phyloP scores from a whole-genome alignment of 1,140 invertebrate genomes.

The Aphelinus atriplicis region DNA sequence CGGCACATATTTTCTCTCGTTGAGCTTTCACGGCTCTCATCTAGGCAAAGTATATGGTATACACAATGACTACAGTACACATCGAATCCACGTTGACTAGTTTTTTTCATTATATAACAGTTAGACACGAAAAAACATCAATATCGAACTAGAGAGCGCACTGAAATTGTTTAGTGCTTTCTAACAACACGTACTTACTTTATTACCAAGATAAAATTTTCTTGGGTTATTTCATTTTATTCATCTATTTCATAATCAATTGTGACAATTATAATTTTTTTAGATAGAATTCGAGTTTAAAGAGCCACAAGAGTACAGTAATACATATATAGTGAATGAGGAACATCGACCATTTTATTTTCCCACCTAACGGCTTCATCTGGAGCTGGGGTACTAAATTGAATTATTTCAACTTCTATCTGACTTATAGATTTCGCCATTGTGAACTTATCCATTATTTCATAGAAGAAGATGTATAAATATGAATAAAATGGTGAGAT shows the following conservation, averaged over 20 bases:
- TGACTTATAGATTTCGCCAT: too few relatives aligned
- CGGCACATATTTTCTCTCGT: neutral
- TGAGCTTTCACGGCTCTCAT: neutral
- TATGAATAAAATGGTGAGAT: too few relatives aligned
- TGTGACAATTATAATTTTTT: neutral
- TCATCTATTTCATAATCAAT: neutral
- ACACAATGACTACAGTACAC: constrained; percentile 39
- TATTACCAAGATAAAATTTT: constrained; percentile 15
- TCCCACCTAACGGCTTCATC: too few relatives aligned
- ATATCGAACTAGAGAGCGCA: constrained; percentile 49
- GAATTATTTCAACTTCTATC: too few relatives aligned
- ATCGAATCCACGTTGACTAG: constrained; percentile 40
- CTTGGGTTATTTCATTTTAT: neutral
- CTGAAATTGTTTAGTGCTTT: neutral
- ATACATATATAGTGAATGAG: too few relatives aligned
- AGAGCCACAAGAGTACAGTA: too few relatives aligned
- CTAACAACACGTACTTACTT: constrained; percentile 26
- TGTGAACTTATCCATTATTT: too few relatives aligned
- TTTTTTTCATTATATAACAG: constrained; percentile 8
- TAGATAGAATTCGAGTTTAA: neutral
- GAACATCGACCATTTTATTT: too few relatives aligned
- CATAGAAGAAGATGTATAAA: too few relatives aligned
- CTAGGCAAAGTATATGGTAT: constrained; percentile 17
- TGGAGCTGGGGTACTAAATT: too few relatives aligned
- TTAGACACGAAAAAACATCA: constrained; percentile 43